phyloP scores from a whole-genome alignment of 1,140 invertebrate genomes.

The Anastrepha obliqua region DNA sequence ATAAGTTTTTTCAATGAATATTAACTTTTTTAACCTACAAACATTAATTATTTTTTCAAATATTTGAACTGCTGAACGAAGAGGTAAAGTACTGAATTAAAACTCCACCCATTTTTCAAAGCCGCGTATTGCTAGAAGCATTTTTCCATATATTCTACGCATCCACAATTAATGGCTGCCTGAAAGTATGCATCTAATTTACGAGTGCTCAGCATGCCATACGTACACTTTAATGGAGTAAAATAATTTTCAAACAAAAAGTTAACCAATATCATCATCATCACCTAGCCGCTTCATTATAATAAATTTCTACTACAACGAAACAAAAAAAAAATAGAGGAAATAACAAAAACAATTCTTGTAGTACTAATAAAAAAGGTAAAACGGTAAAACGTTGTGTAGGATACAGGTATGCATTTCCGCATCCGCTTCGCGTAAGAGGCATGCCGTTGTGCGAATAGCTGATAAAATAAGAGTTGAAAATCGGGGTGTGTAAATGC shows the following conservation, averaged over 20 bases:
- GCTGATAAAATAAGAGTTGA: not conserved
- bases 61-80: too few species aligned
- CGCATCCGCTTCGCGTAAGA: not conserved
- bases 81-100: too few species aligned
- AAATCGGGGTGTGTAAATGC: not conserved
- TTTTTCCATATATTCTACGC: too few species aligned
- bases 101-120: too few species aligned
- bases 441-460: not conserved
- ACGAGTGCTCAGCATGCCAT: not conserved
- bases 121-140: too few species aligned
- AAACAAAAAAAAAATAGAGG: not conserved
- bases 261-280: not conserved
- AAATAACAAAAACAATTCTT: not conserved
- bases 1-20: too few species aligned
- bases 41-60: too few species aligned
- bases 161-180: not conserved
- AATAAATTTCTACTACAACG: constrained; percentile 7
- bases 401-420: not conserved
- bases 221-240: not conserved
- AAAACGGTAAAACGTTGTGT: not conserved
- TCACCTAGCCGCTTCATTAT: not conserved
- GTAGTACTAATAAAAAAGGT: not conserved
- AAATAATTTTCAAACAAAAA: not conserved
- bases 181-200: not conserved
- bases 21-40: too few species aligned